A percentile compares a stretch with the other conserved stretches of the same genome.
Conservation (phyloP, 2,888 invertebrate species). For the Philonicus albiceps region DNA sequence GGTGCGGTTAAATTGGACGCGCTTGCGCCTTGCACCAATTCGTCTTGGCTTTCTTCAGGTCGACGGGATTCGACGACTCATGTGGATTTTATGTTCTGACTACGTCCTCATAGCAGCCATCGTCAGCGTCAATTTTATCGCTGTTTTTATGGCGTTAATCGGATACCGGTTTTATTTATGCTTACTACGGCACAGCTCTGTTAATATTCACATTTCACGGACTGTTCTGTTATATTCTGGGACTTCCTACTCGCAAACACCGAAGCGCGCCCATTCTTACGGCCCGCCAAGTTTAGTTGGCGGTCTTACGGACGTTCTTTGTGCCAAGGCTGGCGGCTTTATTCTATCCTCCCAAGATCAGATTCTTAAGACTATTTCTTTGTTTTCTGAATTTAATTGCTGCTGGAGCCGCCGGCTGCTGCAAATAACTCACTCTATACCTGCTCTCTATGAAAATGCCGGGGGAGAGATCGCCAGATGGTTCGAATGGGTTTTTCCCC, state of each 20-base stretch:
- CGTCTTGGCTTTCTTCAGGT: neutral
- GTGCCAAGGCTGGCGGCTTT: constrained; percentile 1
- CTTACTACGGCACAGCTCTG: neutral
- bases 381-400: neutral
- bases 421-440: neutral
- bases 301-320: neutral
- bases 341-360: neutral
- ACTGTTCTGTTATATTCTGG: constrained; percentile 8
- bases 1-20: neutral
- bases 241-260: neutral
- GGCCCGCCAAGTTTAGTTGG: no score
- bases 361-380: neutral
- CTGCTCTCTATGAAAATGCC: neutral
- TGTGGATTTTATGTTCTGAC: neutral
- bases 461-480: neutral
- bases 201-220: constrained; percentile 18
- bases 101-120: neutral
- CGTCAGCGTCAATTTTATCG: neutral
- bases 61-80: neutral
- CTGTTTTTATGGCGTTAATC: constrained; percentile 7
- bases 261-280: neutral
- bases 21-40: neutral
- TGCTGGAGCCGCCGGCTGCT: neutral
- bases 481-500: neutral
- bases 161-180: constrained; percentile 29